These are phyloP conservation scores for Papilio helenus DNA, from an alignment of 1,140 invertebrate genomes.

Conservation along the genomic window DNA sequence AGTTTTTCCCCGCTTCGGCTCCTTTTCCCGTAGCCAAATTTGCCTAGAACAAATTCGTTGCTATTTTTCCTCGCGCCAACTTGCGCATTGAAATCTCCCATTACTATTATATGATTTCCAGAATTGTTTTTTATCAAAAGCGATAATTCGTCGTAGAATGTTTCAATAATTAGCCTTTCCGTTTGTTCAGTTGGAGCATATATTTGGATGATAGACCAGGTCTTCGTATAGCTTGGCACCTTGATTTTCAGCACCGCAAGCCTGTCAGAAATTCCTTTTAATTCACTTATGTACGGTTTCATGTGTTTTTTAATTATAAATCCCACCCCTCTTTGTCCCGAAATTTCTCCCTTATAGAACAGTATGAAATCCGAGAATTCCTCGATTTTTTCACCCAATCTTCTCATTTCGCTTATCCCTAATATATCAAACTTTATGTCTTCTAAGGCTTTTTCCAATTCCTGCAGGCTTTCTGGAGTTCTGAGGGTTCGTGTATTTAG, in stretches of 20 bases:
- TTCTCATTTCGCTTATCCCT: constrained; percentile 33
- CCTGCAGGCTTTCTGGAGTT: constrained; percentile 16
- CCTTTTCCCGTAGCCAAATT: constrained; percentile 42
- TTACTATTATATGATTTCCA: constrained; percentile 42
- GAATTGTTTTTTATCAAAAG: constrained; percentile 37
- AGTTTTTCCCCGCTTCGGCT: constrained; percentile 34
- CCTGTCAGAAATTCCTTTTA: neutral
- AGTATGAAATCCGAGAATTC: constrained; percentile 1
- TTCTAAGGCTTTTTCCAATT: neutral
- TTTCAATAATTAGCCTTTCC: constrained; percentile 34
- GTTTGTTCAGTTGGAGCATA: constrained; percentile 39
- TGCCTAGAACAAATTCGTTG: constrained; percentile 42
- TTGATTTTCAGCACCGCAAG: neutral
- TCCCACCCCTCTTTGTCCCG: neutral
- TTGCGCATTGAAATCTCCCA: constrained; percentile 49
- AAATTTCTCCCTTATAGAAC: constrained; percentile 21
- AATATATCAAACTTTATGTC: constrained; percentile 36
- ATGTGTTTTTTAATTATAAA: neutral
- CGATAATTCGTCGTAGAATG: constrained; percentile 41
- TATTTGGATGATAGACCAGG: constrained; percentile 35
- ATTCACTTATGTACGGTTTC: neutral
- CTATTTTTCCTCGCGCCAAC: constrained; percentile 34
- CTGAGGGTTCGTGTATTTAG: constrained; percentile 34
- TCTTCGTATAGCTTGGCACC: neutral
- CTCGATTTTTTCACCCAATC: constrained; percentile 26